phyloP scores from a whole-genome alignment of 2,888 invertebrate species.

The Ectemnius cavifrons region DNA sequence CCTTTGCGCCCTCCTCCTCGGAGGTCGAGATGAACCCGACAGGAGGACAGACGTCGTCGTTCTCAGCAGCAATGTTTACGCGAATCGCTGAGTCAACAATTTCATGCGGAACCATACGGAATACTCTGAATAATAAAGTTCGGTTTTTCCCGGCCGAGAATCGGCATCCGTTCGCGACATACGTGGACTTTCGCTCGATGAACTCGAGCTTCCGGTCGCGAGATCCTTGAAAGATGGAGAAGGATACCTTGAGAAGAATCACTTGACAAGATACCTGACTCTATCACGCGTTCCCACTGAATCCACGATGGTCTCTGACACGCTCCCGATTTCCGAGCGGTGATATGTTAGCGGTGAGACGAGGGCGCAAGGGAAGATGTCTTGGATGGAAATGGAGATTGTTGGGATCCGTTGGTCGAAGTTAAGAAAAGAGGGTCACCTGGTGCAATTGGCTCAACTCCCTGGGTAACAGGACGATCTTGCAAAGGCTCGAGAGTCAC shows the following conservation, averaged over 20 bases:
- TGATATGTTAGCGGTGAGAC: background rate
- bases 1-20: constrained; percentile 75
- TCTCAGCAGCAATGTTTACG: constrained; percentile 73
- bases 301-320: too few species aligned
- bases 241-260: background rate
- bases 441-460: constrained; percentile 19
- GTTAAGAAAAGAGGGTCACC: background rate
- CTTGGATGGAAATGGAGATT: background rate
- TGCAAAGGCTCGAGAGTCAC: background rate
- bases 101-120: background rate
- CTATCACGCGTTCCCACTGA: too few species aligned
- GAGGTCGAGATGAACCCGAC: constrained; percentile 72
- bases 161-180: too few species aligned
- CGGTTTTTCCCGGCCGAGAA: too few species aligned
- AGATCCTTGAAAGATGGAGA: background rate
- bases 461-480: background rate
- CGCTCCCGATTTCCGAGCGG: too few species aligned
- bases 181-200: too few species aligned
- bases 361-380: constrained; percentile 19
- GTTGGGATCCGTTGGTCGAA: background rate
- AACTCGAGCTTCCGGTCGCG: too few species aligned
- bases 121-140: background rate
- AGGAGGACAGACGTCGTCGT: constrained; percentile 71
- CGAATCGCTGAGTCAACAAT: constrained; percentile 63
- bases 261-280: too few species aligned